Evolutionary conservation across 2,113 vertebrate genomes (phyloP).

Genomic region (Dicentrarchus labrax): DNA sequence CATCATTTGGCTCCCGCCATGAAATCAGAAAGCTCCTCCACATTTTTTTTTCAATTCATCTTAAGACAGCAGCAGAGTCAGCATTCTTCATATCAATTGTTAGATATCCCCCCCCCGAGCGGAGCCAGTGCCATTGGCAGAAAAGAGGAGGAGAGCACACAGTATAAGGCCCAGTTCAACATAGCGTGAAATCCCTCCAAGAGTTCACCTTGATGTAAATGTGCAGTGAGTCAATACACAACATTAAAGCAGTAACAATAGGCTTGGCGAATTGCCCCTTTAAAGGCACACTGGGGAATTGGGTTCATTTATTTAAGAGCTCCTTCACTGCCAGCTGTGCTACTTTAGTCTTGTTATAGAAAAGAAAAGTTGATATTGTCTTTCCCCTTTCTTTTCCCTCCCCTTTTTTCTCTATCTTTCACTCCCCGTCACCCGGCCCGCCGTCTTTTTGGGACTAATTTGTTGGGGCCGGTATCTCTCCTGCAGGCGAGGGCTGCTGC

Average conservation of each 20-base stretch:
- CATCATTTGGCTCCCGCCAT: slow-evolving; percentile 41
- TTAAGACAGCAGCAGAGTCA: slow-evolving; percentile 55
- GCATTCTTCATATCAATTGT: slow-evolving; percentile 48
- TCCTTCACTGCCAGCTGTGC: slow-evolving; percentile 43
- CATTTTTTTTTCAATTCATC: slow-evolving; percentile 46
- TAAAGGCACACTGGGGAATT: slow-evolving; percentile 47
- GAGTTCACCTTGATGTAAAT: slow-evolving; percentile 80
- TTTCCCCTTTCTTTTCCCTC: background rate
- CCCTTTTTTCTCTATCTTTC: background rate
- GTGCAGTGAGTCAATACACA: slow-evolving; percentile 76
- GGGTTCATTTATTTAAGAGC: slow-evolving; percentile 68
- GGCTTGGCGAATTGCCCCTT: slow-evolving; percentile 42
- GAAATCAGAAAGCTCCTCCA: slow-evolving; percentile 32
- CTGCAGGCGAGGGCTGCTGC: slow-evolving; percentile 15
- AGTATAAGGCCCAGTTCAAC: slow-evolving; percentile 16
- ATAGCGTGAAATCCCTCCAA: slow-evolving; percentile 33
- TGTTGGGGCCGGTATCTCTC: slow-evolving; percentile 36
- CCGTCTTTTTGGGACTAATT: slow-evolving; percentile 32
- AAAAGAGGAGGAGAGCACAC: slow-evolving; percentile 17
- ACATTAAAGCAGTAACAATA: slow-evolving; percentile 65
- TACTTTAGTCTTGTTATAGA: slow-evolving; percentile 16
- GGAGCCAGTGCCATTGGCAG: background rate
- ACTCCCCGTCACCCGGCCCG: background rate
- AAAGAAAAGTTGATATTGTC: slow-evolving; percentile 11
- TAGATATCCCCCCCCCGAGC: slow-evolving; percentile 9